Percentiles rank a stretch among this genome's conserved stretches.
Evolutionary conservation across 2,888 invertebrate genomes (phyloP).

Genomic region (Fragum sueziense): DNA sequence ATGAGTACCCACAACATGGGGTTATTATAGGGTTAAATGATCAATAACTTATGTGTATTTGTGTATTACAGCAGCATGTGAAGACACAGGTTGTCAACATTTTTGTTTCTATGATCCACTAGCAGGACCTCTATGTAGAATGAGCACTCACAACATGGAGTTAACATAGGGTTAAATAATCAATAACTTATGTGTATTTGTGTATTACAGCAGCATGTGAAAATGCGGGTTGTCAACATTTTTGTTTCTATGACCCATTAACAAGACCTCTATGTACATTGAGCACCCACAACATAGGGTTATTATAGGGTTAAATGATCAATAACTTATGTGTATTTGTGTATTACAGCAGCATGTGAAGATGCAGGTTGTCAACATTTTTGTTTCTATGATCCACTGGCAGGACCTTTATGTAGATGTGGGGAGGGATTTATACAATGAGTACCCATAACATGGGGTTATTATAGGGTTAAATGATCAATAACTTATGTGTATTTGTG

Average conservation of each 20-base stretch:
- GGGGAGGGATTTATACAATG: conserved; percentile 88
- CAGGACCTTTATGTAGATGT: conserved; percentile 84
- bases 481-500: too few species aligned
- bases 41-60: too few species aligned
- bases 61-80: conserved; percentile 72
- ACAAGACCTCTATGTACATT: conserved; percentile 70
- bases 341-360: conserved; percentile 72
- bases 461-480: too few species aligned
- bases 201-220: conserved; percentile 72
- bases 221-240: conserved; percentile 70
- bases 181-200: too few species aligned
- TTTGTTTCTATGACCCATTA: conserved; percentile 71
- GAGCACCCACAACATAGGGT: too few species aligned
- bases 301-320: too few species aligned
- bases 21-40: too few species aligned
- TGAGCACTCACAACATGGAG: too few species aligned
- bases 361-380: conserved; percentile 73
- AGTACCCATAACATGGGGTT: too few species aligned
- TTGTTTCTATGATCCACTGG: conserved; percentile 70
- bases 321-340: too few species aligned
- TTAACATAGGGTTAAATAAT: too few species aligned
- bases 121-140: conserved; percentile 78
- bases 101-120: conserved; percentile 72
- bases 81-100: conserved; percentile 71
- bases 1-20: too few species aligned